Base-by-base conservation (phyloP, 2,888 invertebrate genomes). In the Nomada fucata region DNA sequence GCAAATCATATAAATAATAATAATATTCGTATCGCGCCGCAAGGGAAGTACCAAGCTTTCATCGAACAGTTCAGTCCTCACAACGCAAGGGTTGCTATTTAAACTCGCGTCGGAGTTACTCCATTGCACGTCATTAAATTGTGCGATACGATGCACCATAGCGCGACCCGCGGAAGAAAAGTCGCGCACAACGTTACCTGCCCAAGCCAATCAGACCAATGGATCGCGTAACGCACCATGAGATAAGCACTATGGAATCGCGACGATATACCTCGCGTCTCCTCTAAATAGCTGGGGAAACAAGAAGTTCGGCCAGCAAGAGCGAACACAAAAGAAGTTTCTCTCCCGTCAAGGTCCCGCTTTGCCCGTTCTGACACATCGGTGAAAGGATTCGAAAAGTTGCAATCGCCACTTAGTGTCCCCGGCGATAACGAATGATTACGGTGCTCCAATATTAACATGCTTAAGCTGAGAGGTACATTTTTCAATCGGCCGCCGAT, bases 161-260 rank as follows among this genome's bases (percentile, higher is more conserved):
- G 36, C 18, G 47, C 15, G 64, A 11, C 26, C 29, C 65, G 29
- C 52, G 65, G 65, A 65, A 52, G 52, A 18, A 2, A 23, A 47
- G 15, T 23, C 36, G 10, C 10, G 42, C 36, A 7, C 13, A 44
- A 36, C 20, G 15, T 61, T 50, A 71, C 60, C 60, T 50, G 18
- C 36, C 60, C 50, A 73, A 73, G 55, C 4, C 44, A 53, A 36
- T 44, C 72, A 18, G 42, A 55, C 15, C 50, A 55, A 78, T 57
- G 50, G 50, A 63, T 50, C 60, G 57, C 36, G 26, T 13, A 53
- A n/a, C 52, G 23, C 18, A 23, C 50, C 18, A 55, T 26, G 52
- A 23, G 63, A 52, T 64, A 79, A 79, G 42, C n/a, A 23, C 29
- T 23, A 7, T 7, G 36, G 36, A 36, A 7, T 7, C 1, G 36